Evolutionary conservation across 2,113 vertebrate species (phyloP), one percentile per base, ranked within the genome.

Genomic region (Picathartes gymnocephalus): DNA sequence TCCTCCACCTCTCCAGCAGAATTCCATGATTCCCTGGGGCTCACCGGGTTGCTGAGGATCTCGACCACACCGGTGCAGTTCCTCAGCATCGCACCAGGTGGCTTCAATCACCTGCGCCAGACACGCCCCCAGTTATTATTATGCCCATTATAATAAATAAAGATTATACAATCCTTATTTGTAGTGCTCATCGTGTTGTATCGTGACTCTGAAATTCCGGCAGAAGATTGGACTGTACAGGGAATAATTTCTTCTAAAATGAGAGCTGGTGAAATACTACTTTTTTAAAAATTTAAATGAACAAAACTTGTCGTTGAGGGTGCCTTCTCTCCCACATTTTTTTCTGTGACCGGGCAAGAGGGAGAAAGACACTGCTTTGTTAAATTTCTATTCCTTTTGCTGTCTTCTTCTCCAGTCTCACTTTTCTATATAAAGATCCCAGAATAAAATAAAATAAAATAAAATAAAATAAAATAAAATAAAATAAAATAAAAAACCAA

Each of bases 121-220:
- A 12, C 3, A 0, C 15, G 35, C 47, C 3, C n/a, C 4, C 0
- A 9, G 6, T 40, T 18, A 11, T n/a, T 5, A 5, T 10, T 15
- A 2, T 3, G 3, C 28, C 17, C 9, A 3, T 21, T 16, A 3
- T 5, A 9, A 62, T 13, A 47, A 87, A 79, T 62, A 30, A n/a
- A 47, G 14, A 30, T 30, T 9, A 20, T 5, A 5, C 6, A 20
- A 7, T 1, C 4, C 11, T 86, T 25, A 6, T 31, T 53, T 40
- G 7, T 15, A 17, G 40, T 3, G 10, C 11, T 81, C 14, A 4
- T 24, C 40, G 0, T 11, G 13, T 33, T 50, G 25, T 71, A 53
- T 37, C 44, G 4, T 0, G 2, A 15, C 45, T 5, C 24, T 21
- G 39, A 87, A 56, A 79, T 47, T 19, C 15, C 0, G 5, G 20